These are phyloP conservation scores for Willisornis vidua DNA, from an alignment of 2,113 vertebrate species.

Conservation along the genomic window DNA sequence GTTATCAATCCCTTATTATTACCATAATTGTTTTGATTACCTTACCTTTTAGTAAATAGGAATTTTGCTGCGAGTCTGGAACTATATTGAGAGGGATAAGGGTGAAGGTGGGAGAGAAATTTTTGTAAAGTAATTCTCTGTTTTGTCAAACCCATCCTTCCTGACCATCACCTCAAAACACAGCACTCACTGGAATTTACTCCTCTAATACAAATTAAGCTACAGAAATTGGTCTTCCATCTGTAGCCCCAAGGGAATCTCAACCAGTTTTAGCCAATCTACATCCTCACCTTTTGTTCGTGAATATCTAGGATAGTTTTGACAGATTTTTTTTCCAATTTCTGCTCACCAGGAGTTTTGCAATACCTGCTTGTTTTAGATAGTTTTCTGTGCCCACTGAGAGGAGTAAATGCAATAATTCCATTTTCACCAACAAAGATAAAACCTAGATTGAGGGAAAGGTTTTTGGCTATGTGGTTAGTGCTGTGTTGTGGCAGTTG, in stretches of 20 bases:
- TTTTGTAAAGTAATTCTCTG: not conserved
- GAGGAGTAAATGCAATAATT: not conserved
- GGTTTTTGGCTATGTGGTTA: not conserved
- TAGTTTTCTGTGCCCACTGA: not conserved
- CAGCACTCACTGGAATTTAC: not conserved
- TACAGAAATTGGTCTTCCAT: not conserved
- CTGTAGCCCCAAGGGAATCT: not conserved
- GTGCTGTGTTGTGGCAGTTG: not conserved
- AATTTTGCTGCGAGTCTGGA: not conserved
- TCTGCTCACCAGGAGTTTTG: not conserved
- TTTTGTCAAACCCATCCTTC: not conserved
- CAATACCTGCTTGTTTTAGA: not conserved
- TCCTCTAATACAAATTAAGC: not conserved
- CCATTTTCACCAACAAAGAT: not conserved
- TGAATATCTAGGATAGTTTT: not conserved
- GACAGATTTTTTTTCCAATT: not conserved
- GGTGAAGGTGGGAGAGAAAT: not conserved
- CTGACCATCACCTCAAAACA: not conserved
- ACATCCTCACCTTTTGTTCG: not conserved
- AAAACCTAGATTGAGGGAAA: not conserved
- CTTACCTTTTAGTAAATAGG: not conserved
- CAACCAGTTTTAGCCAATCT: not conserved
- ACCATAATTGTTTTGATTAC: not conserved
- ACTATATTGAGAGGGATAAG: not conserved
- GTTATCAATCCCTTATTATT: not conserved